A percentile compares a stretch with the other conserved stretches of the same genome.
These are phyloP conservation scores for Austrolebias charrua DNA, from an alignment of 2,797 vertebrate genomes.

Conservation along the genomic window DNA sequence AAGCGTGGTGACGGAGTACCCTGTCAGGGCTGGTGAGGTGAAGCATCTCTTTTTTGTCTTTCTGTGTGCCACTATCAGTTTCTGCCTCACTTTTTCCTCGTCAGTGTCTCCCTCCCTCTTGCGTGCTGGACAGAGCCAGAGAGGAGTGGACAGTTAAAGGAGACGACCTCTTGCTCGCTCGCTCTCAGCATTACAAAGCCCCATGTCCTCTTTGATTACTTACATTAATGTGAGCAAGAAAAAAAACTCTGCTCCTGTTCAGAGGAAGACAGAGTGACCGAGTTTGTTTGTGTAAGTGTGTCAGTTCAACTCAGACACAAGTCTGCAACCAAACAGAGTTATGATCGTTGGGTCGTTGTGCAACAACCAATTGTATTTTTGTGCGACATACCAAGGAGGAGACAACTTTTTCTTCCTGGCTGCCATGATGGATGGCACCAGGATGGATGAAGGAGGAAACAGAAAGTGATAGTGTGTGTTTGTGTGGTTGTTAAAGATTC, in stretches of 20 bases:
- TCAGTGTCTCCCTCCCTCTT: constrained; percentile 22
- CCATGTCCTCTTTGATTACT: constrained; percentile 78
- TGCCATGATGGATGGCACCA: constrained; percentile 38
- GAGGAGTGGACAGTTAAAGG: constrained; percentile 70
- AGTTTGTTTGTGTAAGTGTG: constrained; percentile 26
- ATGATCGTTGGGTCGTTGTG: constrained; percentile 65
- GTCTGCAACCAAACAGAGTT: constrained; percentile 69
- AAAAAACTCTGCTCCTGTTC: constrained; percentile 58
- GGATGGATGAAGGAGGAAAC: constrained; percentile 25
- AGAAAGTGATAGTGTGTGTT: constrained; percentile 12
- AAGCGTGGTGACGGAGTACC: constrained; percentile 1
- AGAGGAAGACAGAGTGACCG: constrained; percentile 30
- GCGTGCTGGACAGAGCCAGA: constrained; percentile 61
- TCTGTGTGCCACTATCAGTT: constrained; percentile 41
- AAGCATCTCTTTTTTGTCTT: constrained; percentile 11
- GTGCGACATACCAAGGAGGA: constrained; percentile 58
- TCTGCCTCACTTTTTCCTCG: constrained; percentile 19
- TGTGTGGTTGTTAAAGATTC: constrained; percentile 8
- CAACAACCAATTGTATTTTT: constrained; percentile 66
- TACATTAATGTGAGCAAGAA: constrained; percentile 78
- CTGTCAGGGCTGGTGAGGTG: constrained; percentile 11
- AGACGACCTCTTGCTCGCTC: constrained; percentile 58
- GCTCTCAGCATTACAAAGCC: constrained; percentile 71
- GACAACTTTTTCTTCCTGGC: constrained; percentile 47
- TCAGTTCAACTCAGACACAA: constrained; percentile 50